Base-by-base conservation (phyloP, 92 coral and sea anemone species). In the Actinostola sp. region DNA sequence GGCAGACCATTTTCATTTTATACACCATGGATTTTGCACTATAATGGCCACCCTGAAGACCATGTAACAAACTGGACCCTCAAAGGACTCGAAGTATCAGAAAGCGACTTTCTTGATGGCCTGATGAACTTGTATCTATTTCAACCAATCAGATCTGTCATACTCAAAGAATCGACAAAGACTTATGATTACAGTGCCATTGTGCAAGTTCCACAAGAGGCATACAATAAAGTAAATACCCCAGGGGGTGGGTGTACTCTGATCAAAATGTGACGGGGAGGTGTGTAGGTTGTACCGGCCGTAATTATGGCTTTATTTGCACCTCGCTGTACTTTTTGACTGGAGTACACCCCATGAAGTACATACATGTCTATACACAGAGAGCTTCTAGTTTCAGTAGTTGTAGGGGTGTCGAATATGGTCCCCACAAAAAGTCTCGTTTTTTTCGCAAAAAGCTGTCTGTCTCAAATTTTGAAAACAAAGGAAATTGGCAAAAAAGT, bases 121-220 rank as follows among this genome's bases (percentile, higher is more conserved):
- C 73, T 82, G n/a, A 67, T 66, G 63, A 80, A 61, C 32, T 64
- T 66, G 46, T 77, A 66, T 59, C 51, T 31, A 8, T 73, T 58
- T 43, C 44, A 27, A 52, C 53, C 79, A 7, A 50, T 61, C 41
- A 51, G 20, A 45, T 89, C 91, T 34, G 57, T 76, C 26, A 73
- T 89, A 21, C 43, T 85, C 2, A 45, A 54, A 48, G 91, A 89
- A 56, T 63, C 55, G 17, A 53, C 50, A 7, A 69, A 64, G 30
- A 20, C 54, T 11, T 81, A 67, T 42, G 71, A 51, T 45, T 89
- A 85, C 85, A 77, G 71, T 38, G 91, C 91, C 21, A 36, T 67
- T 13, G 88, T 89, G 10, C 70, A 84, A 38, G 58, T 89, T 13
- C 74, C 70, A 1, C 63, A 46, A 51, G 79, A 44, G 16, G 63